Conservation (phyloP, 2,888 invertebrate species). For the Aleiodes alternator region DNA sequence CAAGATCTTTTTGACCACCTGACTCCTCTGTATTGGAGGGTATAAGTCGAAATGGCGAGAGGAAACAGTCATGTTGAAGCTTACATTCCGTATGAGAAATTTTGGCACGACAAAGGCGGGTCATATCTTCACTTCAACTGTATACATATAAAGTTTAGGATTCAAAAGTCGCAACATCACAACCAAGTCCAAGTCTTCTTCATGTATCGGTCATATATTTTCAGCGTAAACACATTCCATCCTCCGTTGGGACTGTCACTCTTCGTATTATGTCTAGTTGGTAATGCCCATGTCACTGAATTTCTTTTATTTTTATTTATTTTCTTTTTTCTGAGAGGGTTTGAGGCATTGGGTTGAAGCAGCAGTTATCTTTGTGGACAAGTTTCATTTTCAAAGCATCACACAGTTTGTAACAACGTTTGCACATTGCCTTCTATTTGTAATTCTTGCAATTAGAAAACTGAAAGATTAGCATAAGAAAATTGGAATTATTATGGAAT, state of each 20-base stretch:
- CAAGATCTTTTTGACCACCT: slow-evolving; percentile 21
- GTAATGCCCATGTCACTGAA: slow-evolving; percentile 22
- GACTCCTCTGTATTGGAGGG: background rate
- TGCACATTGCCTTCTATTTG: background rate
- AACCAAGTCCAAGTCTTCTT: slow-evolving; percentile 50
- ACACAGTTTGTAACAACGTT: slow-evolving; percentile 10
- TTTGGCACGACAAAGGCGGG: slow-evolving; percentile 69
- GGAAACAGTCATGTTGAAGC: slow-evolving; percentile 17
- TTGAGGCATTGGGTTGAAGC: background rate
- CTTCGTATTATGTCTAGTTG: slow-evolving; percentile 67
- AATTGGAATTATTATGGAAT: slow-evolving; percentile 16
- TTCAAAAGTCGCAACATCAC: slow-evolving; percentile 49
- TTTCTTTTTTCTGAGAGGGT: background rate
- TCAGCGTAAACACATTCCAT: slow-evolving; percentile 48
- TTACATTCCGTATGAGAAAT: slow-evolving; percentile 54
- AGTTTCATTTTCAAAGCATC: slow-evolving; percentile 28
- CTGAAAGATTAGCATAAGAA: slow-evolving; percentile 27
- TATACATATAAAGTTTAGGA: slow-evolving; percentile 54
- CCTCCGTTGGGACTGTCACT: slow-evolving; percentile 58
- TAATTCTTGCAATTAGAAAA: slow-evolving; percentile 29
- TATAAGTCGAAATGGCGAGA: background rate
- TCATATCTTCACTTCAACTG: slow-evolving; percentile 67
- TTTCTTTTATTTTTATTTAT: background rate
- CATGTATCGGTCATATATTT: slow-evolving; percentile 62
- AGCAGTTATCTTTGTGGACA: slow-evolving; percentile 5